Conservation (phyloP, 2,888 invertebrate genomes). For the Tipula vernalis region DNA sequence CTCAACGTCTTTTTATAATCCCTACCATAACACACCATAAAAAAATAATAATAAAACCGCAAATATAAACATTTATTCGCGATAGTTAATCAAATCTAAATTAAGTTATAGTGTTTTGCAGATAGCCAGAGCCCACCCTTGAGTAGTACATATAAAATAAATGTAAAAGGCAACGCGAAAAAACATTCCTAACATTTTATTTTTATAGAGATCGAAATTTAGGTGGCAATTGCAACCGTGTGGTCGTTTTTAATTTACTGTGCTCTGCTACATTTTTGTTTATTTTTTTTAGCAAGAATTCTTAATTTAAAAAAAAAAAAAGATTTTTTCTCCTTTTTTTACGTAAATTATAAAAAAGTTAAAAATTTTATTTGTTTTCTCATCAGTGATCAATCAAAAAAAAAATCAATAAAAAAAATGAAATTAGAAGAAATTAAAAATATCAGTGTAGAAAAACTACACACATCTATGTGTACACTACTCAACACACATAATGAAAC, state of each 20-base stretch:
- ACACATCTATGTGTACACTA: not conserved
- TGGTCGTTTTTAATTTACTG: not conserved
- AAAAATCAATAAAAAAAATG: not conserved
- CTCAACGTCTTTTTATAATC: not conserved
- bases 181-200: not conserved
- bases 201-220: not conserved
- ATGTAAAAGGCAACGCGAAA: not conserved
- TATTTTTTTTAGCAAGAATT: not conserved
- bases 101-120: not conserved
- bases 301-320: not conserved
- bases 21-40: not conserved
- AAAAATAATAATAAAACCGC: not conserved
- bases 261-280: not conserved
- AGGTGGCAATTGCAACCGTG: not conserved
- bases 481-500: not conserved
- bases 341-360: not conserved
- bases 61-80: not conserved
- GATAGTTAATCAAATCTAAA: not conserved
- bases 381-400: not conserved
- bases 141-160: not conserved
- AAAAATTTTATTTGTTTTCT: not conserved
- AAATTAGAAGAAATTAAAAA: conserved; percentile 4
- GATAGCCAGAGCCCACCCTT: not conserved
- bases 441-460: not conserved
- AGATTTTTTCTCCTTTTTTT: not conserved